A percentile compares a stretch with the other conserved stretches of the same genome.
Conservation (phyloP, 2,888 invertebrate species). For the Tetranychus truncatus region DNA sequence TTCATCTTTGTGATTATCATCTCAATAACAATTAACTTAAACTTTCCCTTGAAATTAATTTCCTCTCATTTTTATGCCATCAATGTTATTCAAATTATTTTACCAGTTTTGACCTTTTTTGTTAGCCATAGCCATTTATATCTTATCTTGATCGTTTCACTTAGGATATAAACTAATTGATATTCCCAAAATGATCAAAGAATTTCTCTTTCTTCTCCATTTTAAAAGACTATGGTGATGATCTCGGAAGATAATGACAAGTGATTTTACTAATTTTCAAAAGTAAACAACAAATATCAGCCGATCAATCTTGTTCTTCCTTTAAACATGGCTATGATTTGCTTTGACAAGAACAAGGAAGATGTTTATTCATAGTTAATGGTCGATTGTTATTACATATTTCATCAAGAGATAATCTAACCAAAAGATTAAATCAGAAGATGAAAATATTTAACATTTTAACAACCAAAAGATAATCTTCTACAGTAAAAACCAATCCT, state of each 20-base stretch:
- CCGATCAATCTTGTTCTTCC: background rate
- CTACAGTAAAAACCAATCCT: no score
- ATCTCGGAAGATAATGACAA: background rate
- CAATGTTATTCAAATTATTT: background rate
- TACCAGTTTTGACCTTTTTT: background rate
- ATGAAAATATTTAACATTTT: no score
- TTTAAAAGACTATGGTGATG: background rate
- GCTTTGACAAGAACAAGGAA: no score
- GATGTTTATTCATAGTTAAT: no score
- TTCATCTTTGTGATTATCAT: background rate
- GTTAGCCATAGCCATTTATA: background rate
- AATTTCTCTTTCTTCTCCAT: background rate
- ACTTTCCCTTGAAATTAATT: background rate
- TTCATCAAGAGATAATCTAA: no score
- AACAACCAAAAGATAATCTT: no score
- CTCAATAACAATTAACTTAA: background rate
- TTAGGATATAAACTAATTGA: background rate
- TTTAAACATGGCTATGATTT: background rate
- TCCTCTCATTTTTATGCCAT: background rate
- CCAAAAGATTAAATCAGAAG: no score
- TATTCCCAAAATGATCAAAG: background rate
- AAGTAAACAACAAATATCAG: background rate
- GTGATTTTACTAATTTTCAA: background rate
- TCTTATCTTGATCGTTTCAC: background rate
- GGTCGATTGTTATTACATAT: no score